A percentile compares a stretch with the other conserved stretches of the same genome.
Conservation (phyloP, 1,140 invertebrate genomes). For the Rhagoletis pomonella region DNA sequence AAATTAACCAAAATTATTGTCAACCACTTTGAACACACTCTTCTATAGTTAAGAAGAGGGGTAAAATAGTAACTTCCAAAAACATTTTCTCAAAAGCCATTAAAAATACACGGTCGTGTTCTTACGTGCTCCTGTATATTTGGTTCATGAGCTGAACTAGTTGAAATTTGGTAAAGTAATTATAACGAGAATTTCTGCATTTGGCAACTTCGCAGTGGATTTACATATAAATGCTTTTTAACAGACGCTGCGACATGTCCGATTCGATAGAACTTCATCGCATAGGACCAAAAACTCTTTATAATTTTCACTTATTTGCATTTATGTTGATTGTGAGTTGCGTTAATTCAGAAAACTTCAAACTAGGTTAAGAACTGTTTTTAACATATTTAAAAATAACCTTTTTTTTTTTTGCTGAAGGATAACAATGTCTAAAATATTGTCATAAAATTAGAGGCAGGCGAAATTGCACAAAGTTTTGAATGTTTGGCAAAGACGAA, state of each 20-base stretch:
- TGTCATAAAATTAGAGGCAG: too few relatives aligned
- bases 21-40: too few relatives aligned
- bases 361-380: constrained; percentile 21
- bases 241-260: not conserved
- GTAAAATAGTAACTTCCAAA: too few relatives aligned
- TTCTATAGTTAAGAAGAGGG: too few relatives aligned
- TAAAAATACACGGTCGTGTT: too few relatives aligned
- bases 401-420: too few relatives aligned
- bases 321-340: not conserved
- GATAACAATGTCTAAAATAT: too few relatives aligned
- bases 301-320: not conserved
- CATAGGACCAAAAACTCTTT: not conserved
- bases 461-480: not conserved
- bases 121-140: too few relatives aligned
- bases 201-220: not conserved
- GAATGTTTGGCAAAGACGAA: not conserved
- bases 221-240: not conserved
- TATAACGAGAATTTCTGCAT: not conserved
- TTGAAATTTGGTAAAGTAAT: too few relatives aligned
- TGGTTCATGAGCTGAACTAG: too few relatives aligned
- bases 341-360: not conserved
- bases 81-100: too few relatives aligned
- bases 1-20: too few relatives aligned
- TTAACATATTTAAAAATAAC: not conserved
- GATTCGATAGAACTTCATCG: not conserved